These are phyloP conservation scores for Pelodiscus sinensis DNA, from an alignment of 2,113 vertebrate genomes.

Conservation along the genomic window DNA sequence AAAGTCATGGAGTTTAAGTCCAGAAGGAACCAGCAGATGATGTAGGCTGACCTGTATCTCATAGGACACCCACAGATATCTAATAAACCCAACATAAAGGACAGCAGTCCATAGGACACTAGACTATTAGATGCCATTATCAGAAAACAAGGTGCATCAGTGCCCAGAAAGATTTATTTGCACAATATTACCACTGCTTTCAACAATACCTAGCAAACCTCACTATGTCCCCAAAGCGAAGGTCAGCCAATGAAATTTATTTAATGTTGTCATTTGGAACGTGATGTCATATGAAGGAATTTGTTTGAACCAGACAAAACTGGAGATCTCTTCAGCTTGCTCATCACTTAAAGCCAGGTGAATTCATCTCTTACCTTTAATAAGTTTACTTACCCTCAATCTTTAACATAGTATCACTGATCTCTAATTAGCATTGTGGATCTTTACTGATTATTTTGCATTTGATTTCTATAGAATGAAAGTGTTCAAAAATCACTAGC, in stretches of 20 bases:
- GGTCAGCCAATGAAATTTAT: not conserved
- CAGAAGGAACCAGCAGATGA: not conserved
- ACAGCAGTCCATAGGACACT: not conserved
- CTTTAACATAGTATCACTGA: not conserved
- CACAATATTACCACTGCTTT: not conserved
- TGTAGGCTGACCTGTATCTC: not conserved
- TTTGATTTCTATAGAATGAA: not conserved
- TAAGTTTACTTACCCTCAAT: not conserved
- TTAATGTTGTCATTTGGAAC: not conserved
- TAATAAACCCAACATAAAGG: not conserved
- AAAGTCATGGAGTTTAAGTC: not conserved
- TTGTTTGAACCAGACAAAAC: not conserved
- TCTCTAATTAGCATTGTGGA: not conserved
- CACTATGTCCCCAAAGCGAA: not conserved
- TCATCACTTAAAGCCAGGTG: not conserved
- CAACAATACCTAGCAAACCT: not conserved
- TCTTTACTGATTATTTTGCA: not conserved
- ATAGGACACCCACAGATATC: not conserved
- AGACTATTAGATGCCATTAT: not conserved
- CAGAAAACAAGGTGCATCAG: not conserved
- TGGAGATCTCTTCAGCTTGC: not conserved
- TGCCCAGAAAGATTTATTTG: not conserved
- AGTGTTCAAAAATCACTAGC: not conserved
- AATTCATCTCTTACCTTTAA: not conserved
- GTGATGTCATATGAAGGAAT: not conserved